A percentile compares a stretch with the other conserved stretches of the same genome.
These are phyloP conservation scores for Danio albolineatus DNA, from an alignment of 2,797 vertebrate genomes.

Conservation along the genomic window DNA sequence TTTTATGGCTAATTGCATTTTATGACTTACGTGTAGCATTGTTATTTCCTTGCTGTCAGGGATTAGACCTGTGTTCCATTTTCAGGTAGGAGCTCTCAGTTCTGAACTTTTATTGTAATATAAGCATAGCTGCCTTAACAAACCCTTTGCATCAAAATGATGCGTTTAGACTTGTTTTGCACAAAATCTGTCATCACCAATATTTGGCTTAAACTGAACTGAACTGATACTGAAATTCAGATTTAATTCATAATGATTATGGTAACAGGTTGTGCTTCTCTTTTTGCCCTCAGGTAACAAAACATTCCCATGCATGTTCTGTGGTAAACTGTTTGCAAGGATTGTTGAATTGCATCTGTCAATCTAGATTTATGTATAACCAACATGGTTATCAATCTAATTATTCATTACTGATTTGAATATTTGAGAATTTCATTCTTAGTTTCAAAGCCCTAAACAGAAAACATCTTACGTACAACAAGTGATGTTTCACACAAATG, in stretches of 20 bases:
- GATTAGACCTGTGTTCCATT: background rate
- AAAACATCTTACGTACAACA: background rate
- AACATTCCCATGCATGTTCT: constrained; percentile 19
- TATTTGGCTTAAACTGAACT: constrained; percentile 1
- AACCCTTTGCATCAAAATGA: background rate
- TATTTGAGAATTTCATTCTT: background rate
- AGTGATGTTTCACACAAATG: too few relatives aligned
- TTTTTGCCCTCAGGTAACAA: constrained; percentile 14
- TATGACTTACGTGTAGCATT: background rate
- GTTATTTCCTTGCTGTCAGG: background rate
- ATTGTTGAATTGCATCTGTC: constrained; percentile 1
- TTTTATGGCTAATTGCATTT: constrained; percentile 33
- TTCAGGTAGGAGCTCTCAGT: background rate
- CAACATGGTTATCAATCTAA: background rate
- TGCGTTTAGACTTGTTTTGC: background rate
- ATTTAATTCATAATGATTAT: constrained; percentile 17
- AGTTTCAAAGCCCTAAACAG: background rate
- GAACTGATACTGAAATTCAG: background rate
- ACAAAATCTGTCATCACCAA: constrained; percentile 20
- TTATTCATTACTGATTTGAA: constrained; percentile 9
- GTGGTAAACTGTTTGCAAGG: constrained; percentile 10
- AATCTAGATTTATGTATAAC: constrained; percentile 2
- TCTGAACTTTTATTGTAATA: constrained; percentile 3
- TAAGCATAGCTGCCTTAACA: background rate
- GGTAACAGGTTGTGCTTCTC: background rate